phyloP scores from a whole-genome alignment of 2,888 invertebrate genomes.

The Drosophila mettleri region DNA sequence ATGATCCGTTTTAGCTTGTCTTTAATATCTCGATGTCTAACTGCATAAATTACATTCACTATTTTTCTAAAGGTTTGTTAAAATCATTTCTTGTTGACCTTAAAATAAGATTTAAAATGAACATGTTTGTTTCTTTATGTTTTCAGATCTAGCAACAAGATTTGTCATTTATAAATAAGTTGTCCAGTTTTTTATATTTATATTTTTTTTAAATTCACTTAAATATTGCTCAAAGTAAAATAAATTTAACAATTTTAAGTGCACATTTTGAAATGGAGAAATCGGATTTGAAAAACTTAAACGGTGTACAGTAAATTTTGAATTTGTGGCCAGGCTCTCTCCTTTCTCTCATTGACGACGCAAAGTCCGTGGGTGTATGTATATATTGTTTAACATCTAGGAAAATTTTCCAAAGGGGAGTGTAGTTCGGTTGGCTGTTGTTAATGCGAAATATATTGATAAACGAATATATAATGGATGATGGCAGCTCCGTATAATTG shows the following conservation, averaged over 20 bases:
- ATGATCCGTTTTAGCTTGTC: slow-evolving; percentile 36
- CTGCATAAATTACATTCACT: slow-evolving; percentile 36
- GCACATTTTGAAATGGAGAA: slow-evolving; percentile 49
- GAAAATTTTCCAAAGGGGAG: slow-evolving; percentile 57
- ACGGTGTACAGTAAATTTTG: slow-evolving; percentile 55
- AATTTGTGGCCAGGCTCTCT: slow-evolving; percentile 53
- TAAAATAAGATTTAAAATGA: slow-evolving; percentile 42
- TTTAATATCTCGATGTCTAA: slow-evolving; percentile 48
- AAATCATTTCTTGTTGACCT: slow-evolving; percentile 51
- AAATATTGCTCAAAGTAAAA: slow-evolving; percentile 50
- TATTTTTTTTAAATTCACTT: slow-evolving; percentile 40
- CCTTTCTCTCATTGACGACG: slow-evolving; percentile 29
- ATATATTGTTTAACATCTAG: slow-evolving; percentile 45
- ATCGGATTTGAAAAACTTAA: slow-evolving; percentile 35
- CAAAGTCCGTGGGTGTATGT: slow-evolving; percentile 38
- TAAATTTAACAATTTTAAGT: slow-evolving; percentile 55
- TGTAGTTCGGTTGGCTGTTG: slow-evolving; percentile 64
- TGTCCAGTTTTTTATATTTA: slow-evolving; percentile 31
- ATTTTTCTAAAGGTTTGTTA: slow-evolving; percentile 48
- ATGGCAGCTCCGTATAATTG: slow-evolving; percentile 18
- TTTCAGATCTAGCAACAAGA: slow-evolving; percentile 38
- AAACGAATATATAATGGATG: slow-evolving; percentile 25
- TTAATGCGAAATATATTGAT: slow-evolving; percentile 36
- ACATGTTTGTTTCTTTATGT: slow-evolving; percentile 27
- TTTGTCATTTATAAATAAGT: slow-evolving; percentile 44